A percentile compares a stretch with the other conserved stretches of the same genome.
Conservation (phyloP, 2,797 vertebrate genomes). For the Mus spretus region DNA sequence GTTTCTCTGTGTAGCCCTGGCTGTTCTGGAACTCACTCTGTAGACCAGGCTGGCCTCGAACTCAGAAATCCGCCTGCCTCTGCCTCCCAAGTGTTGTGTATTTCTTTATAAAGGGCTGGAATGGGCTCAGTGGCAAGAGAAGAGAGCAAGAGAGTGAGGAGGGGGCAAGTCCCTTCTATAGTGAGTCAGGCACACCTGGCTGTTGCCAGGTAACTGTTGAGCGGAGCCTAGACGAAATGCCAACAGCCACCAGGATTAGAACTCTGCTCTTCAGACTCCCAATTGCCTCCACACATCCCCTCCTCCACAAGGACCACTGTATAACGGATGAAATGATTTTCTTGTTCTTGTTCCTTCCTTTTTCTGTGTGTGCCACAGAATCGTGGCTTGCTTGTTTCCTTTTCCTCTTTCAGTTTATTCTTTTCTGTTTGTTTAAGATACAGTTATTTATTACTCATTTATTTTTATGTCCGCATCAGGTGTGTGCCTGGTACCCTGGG, state of each 20-base stretch:
- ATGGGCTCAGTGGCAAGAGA: too few species aligned
- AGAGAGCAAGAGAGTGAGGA: too few species aligned
- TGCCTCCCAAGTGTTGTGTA: too few species aligned
- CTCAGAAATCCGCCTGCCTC: too few species aligned
- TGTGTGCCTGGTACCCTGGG: neutral
- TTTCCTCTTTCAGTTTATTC: neutral
- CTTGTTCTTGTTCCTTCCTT: neutral
- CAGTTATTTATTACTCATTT: neutral
- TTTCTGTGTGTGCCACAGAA: neutral
- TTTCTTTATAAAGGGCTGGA: too few species aligned
- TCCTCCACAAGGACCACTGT: neutral
- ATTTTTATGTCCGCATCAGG: neutral
- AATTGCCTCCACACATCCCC: neutral
- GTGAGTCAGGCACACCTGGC: too few species aligned
- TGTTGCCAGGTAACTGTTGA: too few species aligned
- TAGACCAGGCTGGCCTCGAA: too few species aligned
- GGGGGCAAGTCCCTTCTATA: too few species aligned
- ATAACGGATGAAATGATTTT: neutral
- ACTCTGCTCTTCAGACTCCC: neutral
- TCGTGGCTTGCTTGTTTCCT: neutral
- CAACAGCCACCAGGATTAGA: neutral
- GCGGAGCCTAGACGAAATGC: too few species aligned
- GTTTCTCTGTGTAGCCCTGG: too few species aligned
- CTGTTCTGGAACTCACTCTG: too few species aligned
- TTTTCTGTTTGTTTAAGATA: neutral